Conservation (phyloP, 2,888 invertebrate species). For the Callimorpha dominula region DNA sequence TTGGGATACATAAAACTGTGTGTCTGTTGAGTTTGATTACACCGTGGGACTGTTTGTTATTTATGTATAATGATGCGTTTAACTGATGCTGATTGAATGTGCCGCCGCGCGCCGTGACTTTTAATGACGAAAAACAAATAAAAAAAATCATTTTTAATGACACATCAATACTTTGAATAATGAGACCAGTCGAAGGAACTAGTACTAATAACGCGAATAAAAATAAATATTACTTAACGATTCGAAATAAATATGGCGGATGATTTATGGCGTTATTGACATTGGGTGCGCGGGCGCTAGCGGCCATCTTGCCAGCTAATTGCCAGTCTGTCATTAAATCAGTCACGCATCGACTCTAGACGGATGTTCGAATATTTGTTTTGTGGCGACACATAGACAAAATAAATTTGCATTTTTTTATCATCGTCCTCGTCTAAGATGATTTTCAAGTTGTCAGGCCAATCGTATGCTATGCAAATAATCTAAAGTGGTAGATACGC, state of each 20-base stretch:
- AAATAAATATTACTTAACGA: constrained; percentile 70
- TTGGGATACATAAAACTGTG: constrained; percentile 43
- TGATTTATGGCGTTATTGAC: constrained; percentile 82
- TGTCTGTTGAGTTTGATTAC: constrained; percentile 47
- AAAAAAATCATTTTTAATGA: constrained; percentile 40
- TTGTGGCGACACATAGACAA: constrained; percentile 50
- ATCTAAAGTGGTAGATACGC: constrained; percentile 34
- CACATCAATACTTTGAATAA: constrained; percentile 45
- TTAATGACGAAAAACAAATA: constrained; percentile 37
- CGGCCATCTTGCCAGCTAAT: constrained; percentile 83
- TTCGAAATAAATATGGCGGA: constrained; percentile 81
- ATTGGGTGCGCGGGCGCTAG: constrained; percentile 74
- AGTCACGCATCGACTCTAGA: constrained; percentile 71
- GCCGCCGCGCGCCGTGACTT: constrained; percentile 40
- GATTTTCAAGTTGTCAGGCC: constrained; percentile 38
- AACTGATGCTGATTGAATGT: constrained; percentile 37
- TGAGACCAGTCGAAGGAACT: constrained; percentile 48
- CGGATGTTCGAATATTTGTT: constrained; percentile 58
- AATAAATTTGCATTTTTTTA: constrained; percentile 50
- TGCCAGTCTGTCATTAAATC: constrained; percentile 79
- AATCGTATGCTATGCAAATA: constrained; percentile 47
- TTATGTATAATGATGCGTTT: constrained; percentile 39
- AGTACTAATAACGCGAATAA: constrained; percentile 60
- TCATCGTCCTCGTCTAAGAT: constrained; percentile 25
- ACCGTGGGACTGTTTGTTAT: constrained; percentile 53